A percentile compares a stretch with the other conserved stretches of the same genome.
Conservation (phyloP, 2,888 invertebrate species). For the Galerucella nymphaeae region DNA sequence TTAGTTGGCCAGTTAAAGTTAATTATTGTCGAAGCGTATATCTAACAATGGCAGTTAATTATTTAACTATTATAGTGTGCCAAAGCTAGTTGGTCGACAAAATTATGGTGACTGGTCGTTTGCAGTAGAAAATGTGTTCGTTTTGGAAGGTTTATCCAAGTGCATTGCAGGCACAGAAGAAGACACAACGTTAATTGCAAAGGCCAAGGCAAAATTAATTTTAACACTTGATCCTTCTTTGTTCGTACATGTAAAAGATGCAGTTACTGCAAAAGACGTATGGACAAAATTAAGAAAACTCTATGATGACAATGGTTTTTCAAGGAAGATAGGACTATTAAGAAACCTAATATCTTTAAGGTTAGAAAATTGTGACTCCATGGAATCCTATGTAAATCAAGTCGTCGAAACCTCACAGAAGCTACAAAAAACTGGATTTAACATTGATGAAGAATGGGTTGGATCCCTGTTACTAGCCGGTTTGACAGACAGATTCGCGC, state of each 20-base stretch:
- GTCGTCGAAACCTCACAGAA: constrained; percentile 42
- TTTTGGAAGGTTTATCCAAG: constrained; percentile 42
- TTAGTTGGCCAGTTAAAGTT: no score
- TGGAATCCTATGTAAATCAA: constrained; percentile 27
- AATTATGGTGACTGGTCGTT: constrained; percentile 46
- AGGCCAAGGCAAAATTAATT: constrained; percentile 35
- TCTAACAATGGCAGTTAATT: no score
- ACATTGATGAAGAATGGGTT: constrained; percentile 51
- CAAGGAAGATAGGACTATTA: constrained; percentile 42
- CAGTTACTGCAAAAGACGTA: constrained; percentile 44
- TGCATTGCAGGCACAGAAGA: constrained; percentile 38
- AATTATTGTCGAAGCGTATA: no score
- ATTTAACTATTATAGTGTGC: no score
- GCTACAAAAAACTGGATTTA: constrained; percentile 37
- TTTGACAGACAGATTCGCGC: constrained; percentile 45
- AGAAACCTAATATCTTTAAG: constrained; percentile 40
- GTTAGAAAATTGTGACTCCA: constrained; percentile 20
- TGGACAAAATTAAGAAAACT: constrained; percentile 45
- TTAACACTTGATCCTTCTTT: constrained; percentile 47
- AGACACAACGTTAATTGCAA: constrained; percentile 23
- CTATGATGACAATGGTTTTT: constrained; percentile 37
- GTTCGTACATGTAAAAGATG: constrained; percentile 50
- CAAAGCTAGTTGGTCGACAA: constrained; percentile 15
- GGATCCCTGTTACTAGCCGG: constrained; percentile 52
- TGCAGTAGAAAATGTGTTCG: constrained; percentile 42